Conservation (phyloP, 2,888 invertebrate genomes). For the Acronicta alni region DNA sequence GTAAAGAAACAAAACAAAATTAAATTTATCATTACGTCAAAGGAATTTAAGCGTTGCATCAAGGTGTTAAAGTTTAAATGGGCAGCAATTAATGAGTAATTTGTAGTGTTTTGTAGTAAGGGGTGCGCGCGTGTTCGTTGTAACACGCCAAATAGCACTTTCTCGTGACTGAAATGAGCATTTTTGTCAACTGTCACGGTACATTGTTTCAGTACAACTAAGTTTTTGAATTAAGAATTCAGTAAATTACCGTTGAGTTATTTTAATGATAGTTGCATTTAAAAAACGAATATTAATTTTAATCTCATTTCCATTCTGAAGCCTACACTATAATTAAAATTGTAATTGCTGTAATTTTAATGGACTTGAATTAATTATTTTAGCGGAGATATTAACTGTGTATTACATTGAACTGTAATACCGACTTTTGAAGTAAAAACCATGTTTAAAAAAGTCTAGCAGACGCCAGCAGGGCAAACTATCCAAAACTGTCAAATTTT, state of each 20-base stretch:
- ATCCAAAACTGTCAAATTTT: too few species aligned
- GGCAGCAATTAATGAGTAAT: slow-evolving; percentile 62
- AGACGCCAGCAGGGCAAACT: too few species aligned
- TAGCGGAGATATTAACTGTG: slow-evolving; percentile 23
- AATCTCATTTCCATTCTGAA: not conserved
- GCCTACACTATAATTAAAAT: slow-evolving; percentile 6
- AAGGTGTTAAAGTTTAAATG: slow-evolving; percentile 71
- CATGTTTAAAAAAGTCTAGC: too few species aligned
- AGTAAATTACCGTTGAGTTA: not conserved
- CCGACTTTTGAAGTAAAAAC: not conserved
- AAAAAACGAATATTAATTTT: not conserved
- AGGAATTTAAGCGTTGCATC: slow-evolving; percentile 72
- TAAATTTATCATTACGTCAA: slow-evolving; percentile 59
- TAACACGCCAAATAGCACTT: slow-evolving; percentile 53
- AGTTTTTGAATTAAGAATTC: slow-evolving; percentile 17
- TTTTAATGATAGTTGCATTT: not conserved
- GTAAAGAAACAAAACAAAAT: slow-evolving; percentile 47
- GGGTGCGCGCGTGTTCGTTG: slow-evolving; percentile 68
- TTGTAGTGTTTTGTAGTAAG: slow-evolving; percentile 63
- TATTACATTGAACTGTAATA: slow-evolving; percentile 22
- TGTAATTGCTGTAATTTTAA: slow-evolving; percentile 10
- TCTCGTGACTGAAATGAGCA: slow-evolving; percentile 34
- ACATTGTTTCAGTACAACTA: not conserved
- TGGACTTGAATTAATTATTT: slow-evolving; percentile 8
- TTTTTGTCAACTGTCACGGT: not conserved